Evolutionary conservation across 2,888 invertebrate genomes (phyloP), one percentile per base, ranked within the genome.

Genomic region (Dione vanillae): DNA sequence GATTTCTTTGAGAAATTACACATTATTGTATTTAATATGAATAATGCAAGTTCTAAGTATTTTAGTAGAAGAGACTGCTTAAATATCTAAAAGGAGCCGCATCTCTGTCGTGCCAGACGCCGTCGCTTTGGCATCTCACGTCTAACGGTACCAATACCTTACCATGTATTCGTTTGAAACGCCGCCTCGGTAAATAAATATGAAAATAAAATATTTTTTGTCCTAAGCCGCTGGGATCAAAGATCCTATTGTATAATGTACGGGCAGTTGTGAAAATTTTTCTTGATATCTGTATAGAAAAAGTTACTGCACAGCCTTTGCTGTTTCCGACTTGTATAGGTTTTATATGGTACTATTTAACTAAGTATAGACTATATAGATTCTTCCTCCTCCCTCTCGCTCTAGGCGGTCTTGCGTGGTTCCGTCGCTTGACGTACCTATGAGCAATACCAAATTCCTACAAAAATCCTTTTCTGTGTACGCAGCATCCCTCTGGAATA

Each of bases 141-240:
- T 61, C 45, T 45, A 61, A 61, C 61, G 61, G 61, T n/a, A 45
- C 20, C 45, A n/a, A 43, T 61, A 45, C 61, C 61, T 61, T 61
- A 45, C 61, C 61, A 45, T 61, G 7, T 27, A 35, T 45, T 61
- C 19, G 45, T 61, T 61, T 61, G 61, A 61, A 27, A 35, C 45
- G 11, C 61, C 61, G 61, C 45, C 61, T 7, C n/a, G 27, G 27
- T 27, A 9, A 35, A 45, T 45, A 61, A 45, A 61, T 61, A 45
- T 61, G 41, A 61, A 61, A 61, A 45, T 61, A 45, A 45, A 61
- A 45, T 61, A 61, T 45, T 61, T 61, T 65, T 65, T 43, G 51
- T 45, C 27, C 58, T 20, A 54, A 40, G 27, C 40, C 72, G 72
- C 70, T 43, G 65, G 27, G 67, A 73, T 73, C 72, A 70, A 73